Conservation (phyloP, 2,113 vertebrate genomes). For the Falco punctatus region DNA sequence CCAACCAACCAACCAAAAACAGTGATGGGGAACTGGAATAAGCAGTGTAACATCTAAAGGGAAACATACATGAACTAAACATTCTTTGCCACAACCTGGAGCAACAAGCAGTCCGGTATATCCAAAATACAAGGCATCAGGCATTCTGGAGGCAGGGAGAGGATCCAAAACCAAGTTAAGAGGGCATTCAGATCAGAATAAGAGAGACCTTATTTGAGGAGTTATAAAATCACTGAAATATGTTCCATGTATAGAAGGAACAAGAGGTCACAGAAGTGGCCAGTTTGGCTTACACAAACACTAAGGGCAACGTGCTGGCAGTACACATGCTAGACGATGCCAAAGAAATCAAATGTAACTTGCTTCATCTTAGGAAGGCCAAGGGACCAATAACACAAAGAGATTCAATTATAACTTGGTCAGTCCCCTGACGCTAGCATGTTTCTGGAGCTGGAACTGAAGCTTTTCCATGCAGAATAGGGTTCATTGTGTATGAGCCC, state of each 20-base stretch:
- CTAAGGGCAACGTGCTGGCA: slow-evolving; percentile 35
- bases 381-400: slow-evolving; percentile 50
- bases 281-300: slow-evolving; percentile 34
- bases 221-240: slow-evolving; percentile 29
- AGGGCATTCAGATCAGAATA: slow-evolving; percentile 32
- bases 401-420: slow-evolving; percentile 53
- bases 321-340: not conserved
- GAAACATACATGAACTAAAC: not conserved
- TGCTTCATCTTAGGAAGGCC: slow-evolving; percentile 31
- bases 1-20: not conserved
- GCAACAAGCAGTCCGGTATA: not conserved
- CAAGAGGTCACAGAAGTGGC: slow-evolving; percentile 56
- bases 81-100: not conserved
- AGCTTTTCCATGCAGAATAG: slow-evolving; percentile 20
- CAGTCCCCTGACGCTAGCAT: slow-evolving; percentile 3
- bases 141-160: slow-evolving; percentile 32
- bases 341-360: slow-evolving; percentile 61
- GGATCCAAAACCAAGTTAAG: slow-evolving; percentile 30
- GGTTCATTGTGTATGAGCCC: not conserved
- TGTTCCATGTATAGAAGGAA: slow-evolving; percentile 50
- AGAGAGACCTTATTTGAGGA: slow-evolving; percentile 51
- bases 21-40: not conserved
- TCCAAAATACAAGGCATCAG: slow-evolving; percentile 15
- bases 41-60: not conserved
- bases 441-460: slow-evolving; percentile 22